These are phyloP conservation scores for Akabosia matsudoensis DNA, from an alignment of 1,140 invertebrate genomes.

Conservation along the genomic window DNA sequence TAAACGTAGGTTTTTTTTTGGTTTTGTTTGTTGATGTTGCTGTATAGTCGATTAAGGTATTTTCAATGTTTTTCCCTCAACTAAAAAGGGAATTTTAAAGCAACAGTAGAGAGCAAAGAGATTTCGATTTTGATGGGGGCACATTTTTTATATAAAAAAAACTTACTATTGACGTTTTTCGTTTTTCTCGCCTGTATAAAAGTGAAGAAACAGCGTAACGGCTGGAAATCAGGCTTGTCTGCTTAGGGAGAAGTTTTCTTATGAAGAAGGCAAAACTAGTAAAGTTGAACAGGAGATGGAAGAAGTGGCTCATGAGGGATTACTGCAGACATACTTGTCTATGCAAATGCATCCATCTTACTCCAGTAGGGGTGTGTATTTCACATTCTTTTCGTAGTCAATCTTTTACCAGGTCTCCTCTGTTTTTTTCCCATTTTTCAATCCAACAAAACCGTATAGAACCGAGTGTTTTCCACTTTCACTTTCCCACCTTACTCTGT, in stretches of 20 bases:
- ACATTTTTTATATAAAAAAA: neutral
- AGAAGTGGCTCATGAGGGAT: slow-evolving; percentile 12
- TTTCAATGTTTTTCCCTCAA: neutral
- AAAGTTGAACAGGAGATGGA: neutral
- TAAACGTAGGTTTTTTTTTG: no score
- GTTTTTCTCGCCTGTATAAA: no score
- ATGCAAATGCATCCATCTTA: slow-evolving; percentile 15
- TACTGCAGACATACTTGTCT: neutral
- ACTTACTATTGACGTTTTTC: no score
- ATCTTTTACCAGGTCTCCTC: neutral
- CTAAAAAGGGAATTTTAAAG: neutral
- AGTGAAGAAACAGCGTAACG: no score
- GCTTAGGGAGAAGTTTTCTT: neutral
- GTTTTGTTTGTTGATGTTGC: neutral
- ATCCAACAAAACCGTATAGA: no score
- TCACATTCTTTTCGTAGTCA: neutral
- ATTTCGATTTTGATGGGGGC: neutral
- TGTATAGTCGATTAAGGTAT: neutral
- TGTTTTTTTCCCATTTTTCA: neutral
- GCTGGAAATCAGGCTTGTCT: neutral
- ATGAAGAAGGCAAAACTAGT: no score
- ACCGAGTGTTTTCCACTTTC: neutral
- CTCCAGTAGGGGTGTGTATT: neutral
- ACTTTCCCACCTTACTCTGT: neutral
- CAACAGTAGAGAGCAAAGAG: neutral